phyloP scores from a whole-genome alignment of 2,888 invertebrate species.

The Dasysyrphus tricinctus region DNA sequence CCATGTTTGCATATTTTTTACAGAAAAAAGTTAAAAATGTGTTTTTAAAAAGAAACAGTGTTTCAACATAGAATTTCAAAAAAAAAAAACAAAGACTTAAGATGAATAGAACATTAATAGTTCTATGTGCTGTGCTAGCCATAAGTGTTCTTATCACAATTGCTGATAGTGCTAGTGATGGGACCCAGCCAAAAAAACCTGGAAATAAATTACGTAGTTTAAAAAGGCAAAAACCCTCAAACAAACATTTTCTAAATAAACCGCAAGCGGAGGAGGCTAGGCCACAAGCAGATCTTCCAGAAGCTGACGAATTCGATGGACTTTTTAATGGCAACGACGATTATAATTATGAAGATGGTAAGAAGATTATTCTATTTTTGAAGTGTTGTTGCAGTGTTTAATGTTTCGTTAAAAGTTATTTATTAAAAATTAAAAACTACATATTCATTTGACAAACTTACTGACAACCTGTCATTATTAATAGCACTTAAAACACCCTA shows the following conservation, averaged over 20 bases:
- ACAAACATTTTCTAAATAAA: slow-evolving; percentile 67
- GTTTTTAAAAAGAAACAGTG: slow-evolving; percentile 36
- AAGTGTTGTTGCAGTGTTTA: no score
- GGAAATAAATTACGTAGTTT: slow-evolving; percentile 22
- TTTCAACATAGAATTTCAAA: not conserved
- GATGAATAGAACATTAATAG: slow-evolving; percentile 64
- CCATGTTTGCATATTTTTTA: not conserved
- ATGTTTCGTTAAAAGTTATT: no score
- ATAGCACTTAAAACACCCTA: not conserved
- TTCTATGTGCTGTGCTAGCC: slow-evolving; percentile 59
- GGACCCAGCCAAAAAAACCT: slow-evolving; percentile 14
- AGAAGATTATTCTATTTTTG: slow-evolving; percentile 6
- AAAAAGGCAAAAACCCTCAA: slow-evolving; percentile 31
- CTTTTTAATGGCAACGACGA: slow-evolving; percentile 76
- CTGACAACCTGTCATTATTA: no score
- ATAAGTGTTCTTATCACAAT: slow-evolving; percentile 34
- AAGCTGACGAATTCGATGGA: slow-evolving; percentile 76
- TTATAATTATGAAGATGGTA: slow-evolving; percentile 77
- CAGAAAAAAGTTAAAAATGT: not conserved
- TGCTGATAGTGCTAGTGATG: slow-evolving; percentile 35
- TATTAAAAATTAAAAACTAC: no score
- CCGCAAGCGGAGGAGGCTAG: slow-evolving; percentile 78
- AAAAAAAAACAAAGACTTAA: slow-evolving; percentile 28
- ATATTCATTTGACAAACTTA: no score
- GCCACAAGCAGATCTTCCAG: slow-evolving; percentile 75